Conservation (phyloP, 2,888 invertebrate species). For the Hydrotaea diabolus region DNA sequence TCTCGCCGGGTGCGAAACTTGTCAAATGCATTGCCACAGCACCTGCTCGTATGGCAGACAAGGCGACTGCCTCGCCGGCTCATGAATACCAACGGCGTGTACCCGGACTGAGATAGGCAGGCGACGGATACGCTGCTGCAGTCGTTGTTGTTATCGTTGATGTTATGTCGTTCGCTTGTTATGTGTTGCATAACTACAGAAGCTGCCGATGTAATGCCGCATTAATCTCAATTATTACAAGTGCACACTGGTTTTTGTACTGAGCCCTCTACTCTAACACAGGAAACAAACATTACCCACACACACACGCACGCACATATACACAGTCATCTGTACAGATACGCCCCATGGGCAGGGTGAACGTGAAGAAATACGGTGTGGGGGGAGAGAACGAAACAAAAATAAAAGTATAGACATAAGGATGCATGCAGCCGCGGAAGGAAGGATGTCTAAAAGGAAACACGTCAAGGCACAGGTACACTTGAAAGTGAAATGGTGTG, state of each 20-base stretch:
- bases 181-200: slow-evolving; percentile 26
- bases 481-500: slow-evolving; percentile 27
- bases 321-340: background rate
- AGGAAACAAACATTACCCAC: slow-evolving; percentile 8
- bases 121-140: background rate
- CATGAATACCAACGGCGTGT: background rate
- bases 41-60: slow-evolving; percentile 53
- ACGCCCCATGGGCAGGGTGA: background rate
- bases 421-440: slow-evolving; percentile 52
- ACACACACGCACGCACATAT: background rate
- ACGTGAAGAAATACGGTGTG: slow-evolving; percentile 1
- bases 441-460: slow-evolving; percentile 58
- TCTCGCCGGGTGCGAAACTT: slow-evolving; percentile 62
- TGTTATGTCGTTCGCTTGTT: background rate
- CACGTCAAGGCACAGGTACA: slow-evolving; percentile 46
- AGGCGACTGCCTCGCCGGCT: background rate
- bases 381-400: slow-evolving; percentile 2
- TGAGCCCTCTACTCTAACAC: slow-evolving; percentile 56
- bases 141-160: background rate
- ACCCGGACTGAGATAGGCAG: slow-evolving; percentile 1
- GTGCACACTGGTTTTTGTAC: slow-evolving; percentile 56
- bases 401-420: slow-evolving; percentile 9
- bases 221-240: slow-evolving; percentile 69
- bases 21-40: slow-evolving; percentile 67
- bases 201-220: slow-evolving; percentile 61